These are phyloP conservation scores for Tricholauxania praeusta DNA, from an alignment of 2,888 invertebrate species.

Conservation along the genomic window DNA sequence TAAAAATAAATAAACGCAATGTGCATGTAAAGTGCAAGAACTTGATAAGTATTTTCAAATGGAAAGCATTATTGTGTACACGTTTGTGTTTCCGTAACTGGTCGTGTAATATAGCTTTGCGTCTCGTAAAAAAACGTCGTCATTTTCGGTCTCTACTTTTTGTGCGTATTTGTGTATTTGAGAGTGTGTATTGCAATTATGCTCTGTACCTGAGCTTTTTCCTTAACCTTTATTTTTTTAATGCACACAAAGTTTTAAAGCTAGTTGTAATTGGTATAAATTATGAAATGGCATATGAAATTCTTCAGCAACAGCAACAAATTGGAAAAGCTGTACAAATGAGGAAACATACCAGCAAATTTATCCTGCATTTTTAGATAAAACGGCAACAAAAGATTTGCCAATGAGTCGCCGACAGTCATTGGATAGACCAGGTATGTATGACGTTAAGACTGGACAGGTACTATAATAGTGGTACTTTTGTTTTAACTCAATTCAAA, in stretches of 20 bases:
- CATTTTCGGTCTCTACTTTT: neutral
- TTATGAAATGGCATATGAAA: too few relatives aligned
- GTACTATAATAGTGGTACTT: too few relatives aligned
- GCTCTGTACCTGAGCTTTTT: neutral
- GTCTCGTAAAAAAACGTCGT: neutral
- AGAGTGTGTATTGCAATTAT: too few relatives aligned
- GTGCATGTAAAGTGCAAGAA: neutral
- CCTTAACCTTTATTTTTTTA: neutral
- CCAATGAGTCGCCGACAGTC: constrained; percentile 65
- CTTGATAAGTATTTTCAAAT: neutral
- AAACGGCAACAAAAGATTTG: constrained; percentile 47
- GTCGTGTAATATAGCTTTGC: neutral
- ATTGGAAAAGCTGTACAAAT: neutral
- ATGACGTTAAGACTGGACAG: neutral
- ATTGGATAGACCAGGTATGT: constrained; percentile 62
- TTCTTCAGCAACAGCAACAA: neutral
- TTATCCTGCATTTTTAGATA: neutral
- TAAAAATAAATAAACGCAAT: constrained; percentile 12
- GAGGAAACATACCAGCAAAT: constrained; percentile 1
- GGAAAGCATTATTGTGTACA: neutral
- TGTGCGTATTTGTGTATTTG: neutral
- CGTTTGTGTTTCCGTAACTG: constrained; percentile 14
- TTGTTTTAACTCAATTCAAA: neutral
- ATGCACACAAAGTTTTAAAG: neutral
- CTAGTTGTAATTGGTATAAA: neutral